Base-by-base conservation (phyloP, 2,797 vertebrate species). In the Coregonus sp. region DNA sequence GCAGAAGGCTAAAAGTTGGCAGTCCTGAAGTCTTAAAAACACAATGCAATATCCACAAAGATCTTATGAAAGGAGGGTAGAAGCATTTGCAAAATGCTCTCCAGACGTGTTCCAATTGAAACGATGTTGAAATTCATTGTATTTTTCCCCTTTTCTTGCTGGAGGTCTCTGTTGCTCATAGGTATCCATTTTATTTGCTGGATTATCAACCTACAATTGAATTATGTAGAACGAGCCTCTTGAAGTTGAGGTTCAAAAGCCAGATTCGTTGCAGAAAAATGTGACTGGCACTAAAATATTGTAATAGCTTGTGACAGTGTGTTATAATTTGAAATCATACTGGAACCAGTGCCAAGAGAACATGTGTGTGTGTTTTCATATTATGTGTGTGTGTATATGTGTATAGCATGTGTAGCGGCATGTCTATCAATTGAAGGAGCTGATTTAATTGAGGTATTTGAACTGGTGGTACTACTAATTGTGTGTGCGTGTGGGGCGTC, bases 1-100 rank as follows among this genome's bases (percentile, higher is more conserved):
- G 74, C 61, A 54, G 68, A 78, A 79, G 74, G 63, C 72, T 29
- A 54, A 59, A 72, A 82, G 79, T 81, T 89, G 87, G 86, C 86
- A 1, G 78, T 70, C 76, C 74, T 59, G 31, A 81, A 79, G 82
- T 83, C 81, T 81, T 84, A 82, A 87, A 84, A 86, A 83, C 80
- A 74, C 79, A 85, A 78, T 81, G 80, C 82, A 81, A 77, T 83
- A 87, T 82, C 75, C 63, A 63, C 80, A 75, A 6, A 63, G 84
- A 78, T 78, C 80, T 83, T 79, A 61, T 70, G 67, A 81, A 82
- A 47, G 47, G 56, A 51, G 75, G 74, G 63, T 40, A 51, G 70
- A 50, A 76, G 65, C 61, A 59, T 70, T 51, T 75, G 71, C 54
- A 67, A 73, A 74, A 81, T 80, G 69, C 29, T 65, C 84, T 87